A percentile compares a stretch with the other conserved stretches of the same genome.
phyloP scores from a whole-genome alignment of 1,140 invertebrate genomes.

The Drosophila teissieri region DNA sequence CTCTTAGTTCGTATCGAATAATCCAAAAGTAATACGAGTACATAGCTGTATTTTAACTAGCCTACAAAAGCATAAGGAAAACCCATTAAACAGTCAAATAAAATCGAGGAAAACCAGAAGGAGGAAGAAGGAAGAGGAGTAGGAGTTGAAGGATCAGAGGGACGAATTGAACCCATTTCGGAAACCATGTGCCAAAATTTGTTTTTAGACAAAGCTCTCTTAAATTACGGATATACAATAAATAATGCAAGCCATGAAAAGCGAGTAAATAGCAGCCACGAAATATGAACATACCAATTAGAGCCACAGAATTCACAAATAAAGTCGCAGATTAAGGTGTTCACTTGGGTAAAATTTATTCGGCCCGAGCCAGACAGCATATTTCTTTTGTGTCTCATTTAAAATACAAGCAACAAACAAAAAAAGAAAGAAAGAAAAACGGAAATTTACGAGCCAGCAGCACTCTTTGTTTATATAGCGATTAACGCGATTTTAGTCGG shows the following conservation, averaged over 20 bases:
- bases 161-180: conserved; percentile 58
- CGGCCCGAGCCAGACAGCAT: conserved; percentile 3
- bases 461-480: conserved; percentile 56
- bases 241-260: conserved; percentile 48
- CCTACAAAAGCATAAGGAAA: conserved; percentile 53
- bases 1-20: conserved; percentile 69
- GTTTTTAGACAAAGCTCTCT: conserved; percentile 63
- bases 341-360: conserved; percentile 45
- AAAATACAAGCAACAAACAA: not conserved
- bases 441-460: conserved; percentile 31
- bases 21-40: conserved; percentile 60
- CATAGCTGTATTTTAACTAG: conserved; percentile 77
- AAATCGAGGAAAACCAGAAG: conserved; percentile 2
- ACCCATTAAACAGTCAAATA: conserved; percentile 40
- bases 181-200: conserved; percentile 82
- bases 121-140: not conserved
- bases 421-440: not conserved
- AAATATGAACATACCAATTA: conserved; percentile 49
- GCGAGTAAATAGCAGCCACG: conserved; percentile 49
- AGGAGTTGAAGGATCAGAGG: conserved; percentile 1
- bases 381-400: conserved; percentile 56
- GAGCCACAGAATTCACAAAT: conserved; percentile 28
- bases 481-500: conserved; percentile 53
- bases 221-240: conserved; percentile 73
- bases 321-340: conserved; percentile 46